phyloP scores from a whole-genome alignment of 2,797 vertebrate genomes.

The Neosilurus hyrtlii region DNA sequence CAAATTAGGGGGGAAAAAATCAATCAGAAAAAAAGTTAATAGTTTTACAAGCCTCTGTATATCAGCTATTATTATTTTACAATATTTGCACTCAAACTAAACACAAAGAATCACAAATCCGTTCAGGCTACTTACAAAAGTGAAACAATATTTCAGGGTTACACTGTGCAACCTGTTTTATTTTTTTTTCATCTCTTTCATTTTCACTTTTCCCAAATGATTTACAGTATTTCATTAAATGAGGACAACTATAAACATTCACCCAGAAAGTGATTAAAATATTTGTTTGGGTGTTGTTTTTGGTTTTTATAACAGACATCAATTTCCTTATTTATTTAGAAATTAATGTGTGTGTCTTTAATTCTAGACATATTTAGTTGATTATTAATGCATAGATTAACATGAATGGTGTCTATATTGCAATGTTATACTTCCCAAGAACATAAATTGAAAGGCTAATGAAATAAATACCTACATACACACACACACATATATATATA shows the following conservation, averaged over 20 bases:
- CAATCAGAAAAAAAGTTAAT: no score
- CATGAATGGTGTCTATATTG: background rate
- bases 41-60: background rate
- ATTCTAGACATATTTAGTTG: background rate
- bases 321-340: background rate
- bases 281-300: background rate
- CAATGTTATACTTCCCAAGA: background rate
- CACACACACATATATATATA: no score
- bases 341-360: background rate
- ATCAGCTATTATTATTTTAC: background rate
- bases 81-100: background rate
- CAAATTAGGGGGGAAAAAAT: no score
- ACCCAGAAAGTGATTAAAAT: background rate
- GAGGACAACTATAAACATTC: background rate
- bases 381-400: background rate
- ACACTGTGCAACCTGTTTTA: background rate
- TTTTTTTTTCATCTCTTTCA: constrained; percentile 8
- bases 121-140: background rate
- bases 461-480: background rate
- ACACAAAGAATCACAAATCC: background rate
- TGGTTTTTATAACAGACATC: background rate
- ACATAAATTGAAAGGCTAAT: background rate
- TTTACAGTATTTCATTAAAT: background rate
- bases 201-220: background rate
- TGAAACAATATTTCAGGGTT: background rate